These are phyloP conservation scores for Copidosoma floridanum DNA, from an alignment of 1,140 invertebrate species.

Conservation along the genomic window DNA sequence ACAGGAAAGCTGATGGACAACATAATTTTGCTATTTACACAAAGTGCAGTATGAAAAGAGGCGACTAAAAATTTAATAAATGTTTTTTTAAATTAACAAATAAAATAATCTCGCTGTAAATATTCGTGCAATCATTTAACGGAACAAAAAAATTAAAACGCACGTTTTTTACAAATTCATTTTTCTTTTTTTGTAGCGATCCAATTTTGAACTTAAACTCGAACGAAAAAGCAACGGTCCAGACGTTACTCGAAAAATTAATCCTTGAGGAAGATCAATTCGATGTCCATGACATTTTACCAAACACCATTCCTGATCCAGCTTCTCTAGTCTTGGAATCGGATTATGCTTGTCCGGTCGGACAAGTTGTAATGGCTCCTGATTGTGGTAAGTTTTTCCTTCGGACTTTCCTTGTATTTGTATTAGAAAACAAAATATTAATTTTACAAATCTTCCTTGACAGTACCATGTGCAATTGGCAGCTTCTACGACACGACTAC, in stretches of 20 bases:
- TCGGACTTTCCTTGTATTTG: no score
- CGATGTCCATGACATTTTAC: conserved; percentile 87
- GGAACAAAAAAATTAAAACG: no score
- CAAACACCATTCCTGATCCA: conserved; percentile 91
- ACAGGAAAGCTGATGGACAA: conserved; percentile 10
- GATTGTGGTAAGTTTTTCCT: conserved; percentile 72
- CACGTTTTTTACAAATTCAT: no score
- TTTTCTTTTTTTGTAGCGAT: conserved; percentile 81
- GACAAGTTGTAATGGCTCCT: conserved; percentile 88
- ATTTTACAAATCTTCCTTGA: no score
- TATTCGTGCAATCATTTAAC: no score
- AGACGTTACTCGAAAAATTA: conserved; percentile 78
- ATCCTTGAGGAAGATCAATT: conserved; percentile 91
- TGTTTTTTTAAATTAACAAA: no score
- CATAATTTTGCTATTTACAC: conserved; percentile 9
- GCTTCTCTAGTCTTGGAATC: conserved; percentile 81
- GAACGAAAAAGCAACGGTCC: conserved; percentile 81
- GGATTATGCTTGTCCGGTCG: conserved; percentile 88
- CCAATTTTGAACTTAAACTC: conserved; percentile 83
- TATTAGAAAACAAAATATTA: no score
- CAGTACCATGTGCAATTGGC: conserved; percentile 92
- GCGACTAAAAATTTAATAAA: no score
- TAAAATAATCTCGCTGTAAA: neutral
- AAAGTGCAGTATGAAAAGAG: neutral
- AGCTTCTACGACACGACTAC: conserved; percentile 79